Conservation (phyloP, 2,797 vertebrate genomes). For the Myoxocephalus aenaeus region DNA sequence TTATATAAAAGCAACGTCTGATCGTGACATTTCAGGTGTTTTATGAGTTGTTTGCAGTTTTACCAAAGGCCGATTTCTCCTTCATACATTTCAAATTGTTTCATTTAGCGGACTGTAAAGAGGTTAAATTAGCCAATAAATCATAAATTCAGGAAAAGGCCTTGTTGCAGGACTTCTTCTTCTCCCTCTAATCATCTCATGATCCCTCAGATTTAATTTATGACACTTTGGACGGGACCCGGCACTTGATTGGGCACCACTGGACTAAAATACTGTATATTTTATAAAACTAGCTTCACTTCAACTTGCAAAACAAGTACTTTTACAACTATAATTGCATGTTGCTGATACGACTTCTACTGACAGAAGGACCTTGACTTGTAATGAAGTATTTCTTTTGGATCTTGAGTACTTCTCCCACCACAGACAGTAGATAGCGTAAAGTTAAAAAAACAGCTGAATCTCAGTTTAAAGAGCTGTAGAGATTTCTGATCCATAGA, state of each 20-base stretch:
- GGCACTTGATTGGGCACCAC: not conserved
- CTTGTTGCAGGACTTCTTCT: not conserved
- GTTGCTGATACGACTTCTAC: not conserved
- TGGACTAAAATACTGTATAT: not conserved
- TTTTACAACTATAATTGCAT: not conserved
- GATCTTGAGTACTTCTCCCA: not conserved
- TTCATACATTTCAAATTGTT: not conserved
- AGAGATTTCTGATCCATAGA: conserved; percentile 23
- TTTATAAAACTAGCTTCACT: not conserved
- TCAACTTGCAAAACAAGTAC: not conserved
- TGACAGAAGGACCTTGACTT: not conserved
- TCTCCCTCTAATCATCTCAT: not conserved
- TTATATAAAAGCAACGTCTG: not conserved
- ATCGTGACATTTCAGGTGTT: not conserved
- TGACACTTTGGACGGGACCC: not conserved
- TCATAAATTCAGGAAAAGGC: not conserved
- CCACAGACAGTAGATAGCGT: not conserved
- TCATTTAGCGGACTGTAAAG: not conserved
- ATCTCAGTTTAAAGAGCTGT: conserved; percentile 31
- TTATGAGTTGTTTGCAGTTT: not conserved
- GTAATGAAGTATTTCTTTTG: not conserved
- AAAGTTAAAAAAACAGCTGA: conserved; percentile 6
- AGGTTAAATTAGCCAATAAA: not conserved
- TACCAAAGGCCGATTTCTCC: not conserved
- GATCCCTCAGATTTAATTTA: not conserved